These are phyloP conservation scores for Natator depressus DNA, from an alignment of 2,113 vertebrate species.

Conservation along the genomic window DNA sequence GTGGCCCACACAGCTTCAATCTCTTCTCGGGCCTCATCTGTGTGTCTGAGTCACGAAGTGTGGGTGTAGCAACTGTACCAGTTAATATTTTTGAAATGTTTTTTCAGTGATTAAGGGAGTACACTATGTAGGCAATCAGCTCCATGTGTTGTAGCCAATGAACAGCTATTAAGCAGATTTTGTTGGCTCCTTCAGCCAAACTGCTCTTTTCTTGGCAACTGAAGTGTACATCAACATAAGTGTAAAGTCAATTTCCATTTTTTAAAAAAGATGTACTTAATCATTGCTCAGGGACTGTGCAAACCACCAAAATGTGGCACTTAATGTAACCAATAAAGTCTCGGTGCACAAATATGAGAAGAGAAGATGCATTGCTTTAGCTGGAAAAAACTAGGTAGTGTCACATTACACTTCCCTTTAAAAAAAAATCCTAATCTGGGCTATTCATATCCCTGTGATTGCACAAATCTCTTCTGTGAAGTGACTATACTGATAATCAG, in stretches of 20 bases:
- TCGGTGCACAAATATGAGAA: background rate
- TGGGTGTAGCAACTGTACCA: slow-evolving; percentile 52
- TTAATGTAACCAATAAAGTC: slow-evolving; percentile 31
- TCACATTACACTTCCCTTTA: background rate
- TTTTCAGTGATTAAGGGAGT: slow-evolving; percentile 64
- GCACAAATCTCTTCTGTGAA: background rate
- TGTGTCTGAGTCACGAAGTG: slow-evolving; percentile 51
- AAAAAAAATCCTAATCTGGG: background rate
- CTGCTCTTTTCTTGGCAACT: slow-evolving; percentile 70
- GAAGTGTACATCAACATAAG: slow-evolving; percentile 26
- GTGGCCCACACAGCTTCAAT: slow-evolving; percentile 63
- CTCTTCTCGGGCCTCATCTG: background rate
- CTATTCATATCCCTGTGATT: background rate
- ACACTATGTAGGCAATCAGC: slow-evolving; percentile 56
- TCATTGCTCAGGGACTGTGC: slow-evolving; percentile 12
- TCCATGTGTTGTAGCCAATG: slow-evolving; percentile 52
- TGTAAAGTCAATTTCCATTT: slow-evolving; percentile 11
- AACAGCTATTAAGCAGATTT: slow-evolving; percentile 68
- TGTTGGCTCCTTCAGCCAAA: slow-evolving; percentile 62
- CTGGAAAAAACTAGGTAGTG: background rate
- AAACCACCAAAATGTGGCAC: slow-evolving; percentile 27
- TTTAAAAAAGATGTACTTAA: slow-evolving; percentile 12
- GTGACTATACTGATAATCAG: background rate
- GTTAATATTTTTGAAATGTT: slow-evolving; percentile 69
- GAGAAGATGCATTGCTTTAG: background rate